These are phyloP conservation scores for Carposina sasakii DNA, from an alignment of 1,140 invertebrate genomes.

Conservation along the genomic window DNA sequence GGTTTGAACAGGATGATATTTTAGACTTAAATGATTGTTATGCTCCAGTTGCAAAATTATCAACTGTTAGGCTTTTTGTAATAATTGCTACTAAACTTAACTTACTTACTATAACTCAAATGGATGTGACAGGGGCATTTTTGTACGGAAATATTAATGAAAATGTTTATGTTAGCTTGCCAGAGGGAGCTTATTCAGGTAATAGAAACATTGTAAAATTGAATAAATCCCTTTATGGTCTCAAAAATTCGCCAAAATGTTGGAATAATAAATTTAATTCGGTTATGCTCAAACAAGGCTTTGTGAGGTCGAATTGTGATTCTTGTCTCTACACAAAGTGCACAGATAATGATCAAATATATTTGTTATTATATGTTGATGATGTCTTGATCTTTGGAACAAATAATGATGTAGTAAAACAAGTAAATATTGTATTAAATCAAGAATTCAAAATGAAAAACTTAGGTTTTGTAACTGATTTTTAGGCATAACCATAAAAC, in stretches of 20 bases:
- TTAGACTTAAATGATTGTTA: slow-evolving; percentile 11
- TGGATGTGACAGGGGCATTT: slow-evolving; percentile 59
- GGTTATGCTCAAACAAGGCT: slow-evolving; percentile 21
- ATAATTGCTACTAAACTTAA: slow-evolving; percentile 10
- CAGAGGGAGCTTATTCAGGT: slow-evolving; percentile 28
- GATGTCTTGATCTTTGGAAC: slow-evolving; percentile 32
- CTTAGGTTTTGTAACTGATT: slow-evolving; percentile 10
- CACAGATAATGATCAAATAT: slow-evolving; percentile 12
- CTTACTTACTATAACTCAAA: slow-evolving; percentile 35
- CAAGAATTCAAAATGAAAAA: slow-evolving; percentile 11
- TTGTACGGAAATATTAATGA: slow-evolving; percentile 46
- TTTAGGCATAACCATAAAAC: slow-evolving; percentile 30
- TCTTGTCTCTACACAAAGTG: slow-evolving; percentile 33
- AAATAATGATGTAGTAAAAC: slow-evolving; percentile 15
- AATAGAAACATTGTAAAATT: slow-evolving; percentile 23
- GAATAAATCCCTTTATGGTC: slow-evolving; percentile 11
- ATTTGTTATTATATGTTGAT: slow-evolving; percentile 36
- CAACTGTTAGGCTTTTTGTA: slow-evolving; percentile 19
- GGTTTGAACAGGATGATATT: slow-evolving; percentile 16
- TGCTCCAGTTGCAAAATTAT: slow-evolving; percentile 21
- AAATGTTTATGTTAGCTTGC: slow-evolving; percentile 46
- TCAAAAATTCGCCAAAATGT: slow-evolving; percentile 11
- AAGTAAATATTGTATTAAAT: not conserved
- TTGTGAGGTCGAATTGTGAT: slow-evolving; percentile 25
- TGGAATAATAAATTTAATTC: slow-evolving; percentile 32